Conservation (phyloP, 2,797 vertebrate species). For the Mallotus villosus region DNA sequence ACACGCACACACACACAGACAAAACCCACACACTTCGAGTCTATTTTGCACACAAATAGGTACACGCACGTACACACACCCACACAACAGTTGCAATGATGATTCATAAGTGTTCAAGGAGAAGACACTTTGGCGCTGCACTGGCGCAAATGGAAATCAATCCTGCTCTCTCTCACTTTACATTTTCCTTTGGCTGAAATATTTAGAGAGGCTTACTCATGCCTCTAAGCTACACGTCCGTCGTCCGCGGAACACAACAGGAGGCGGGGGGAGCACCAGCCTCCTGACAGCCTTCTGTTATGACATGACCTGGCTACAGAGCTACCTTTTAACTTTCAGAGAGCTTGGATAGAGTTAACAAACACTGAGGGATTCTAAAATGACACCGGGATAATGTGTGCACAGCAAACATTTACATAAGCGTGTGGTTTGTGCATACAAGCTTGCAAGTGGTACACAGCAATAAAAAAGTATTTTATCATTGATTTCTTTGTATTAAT, state of each 20-base stretch:
- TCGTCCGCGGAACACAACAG: constrained; percentile 6
- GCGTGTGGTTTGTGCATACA: not conserved
- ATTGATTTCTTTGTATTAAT: constrained; percentile 21
- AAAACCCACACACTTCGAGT: too few relatives aligned
- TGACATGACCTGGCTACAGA: not conserved
- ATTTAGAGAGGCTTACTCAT: constrained; percentile 20
- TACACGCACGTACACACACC: not conserved
- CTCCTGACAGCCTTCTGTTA: constrained; percentile 7
- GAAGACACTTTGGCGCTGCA: not conserved
- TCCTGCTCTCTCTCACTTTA: not conserved
- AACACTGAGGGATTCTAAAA: not conserved
- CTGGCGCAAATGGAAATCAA: constrained; percentile 17
- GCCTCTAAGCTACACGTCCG: constrained; percentile 13
- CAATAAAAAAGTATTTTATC: not conserved
- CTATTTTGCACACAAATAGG: not conserved
- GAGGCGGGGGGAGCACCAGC: not conserved
- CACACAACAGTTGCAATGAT: constrained; percentile 2
- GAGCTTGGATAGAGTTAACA: not conserved
- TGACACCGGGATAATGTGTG: not conserved
- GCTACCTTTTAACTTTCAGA: not conserved
- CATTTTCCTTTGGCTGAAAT: constrained; percentile 18
- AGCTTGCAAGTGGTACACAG: not conserved
- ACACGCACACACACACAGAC: too few relatives aligned
- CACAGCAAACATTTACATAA: not conserved
- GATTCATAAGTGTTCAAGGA: not conserved